A percentile compares a stretch with the other conserved stretches of the same genome.
phyloP scores from a whole-genome alignment of 1,140 invertebrate genomes.

The Semibalanus balanoides region DNA sequence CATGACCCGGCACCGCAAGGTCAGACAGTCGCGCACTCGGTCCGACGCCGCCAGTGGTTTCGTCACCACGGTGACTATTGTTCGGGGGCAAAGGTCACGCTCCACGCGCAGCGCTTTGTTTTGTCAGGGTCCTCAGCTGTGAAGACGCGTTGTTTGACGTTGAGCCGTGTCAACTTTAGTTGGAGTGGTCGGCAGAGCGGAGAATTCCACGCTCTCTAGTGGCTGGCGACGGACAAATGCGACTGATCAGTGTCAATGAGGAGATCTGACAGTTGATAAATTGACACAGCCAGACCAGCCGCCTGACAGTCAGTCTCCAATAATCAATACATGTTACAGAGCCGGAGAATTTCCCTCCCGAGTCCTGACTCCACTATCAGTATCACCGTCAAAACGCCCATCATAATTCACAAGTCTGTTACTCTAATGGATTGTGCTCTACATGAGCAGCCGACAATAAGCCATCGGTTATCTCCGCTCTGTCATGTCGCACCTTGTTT shows the following conservation, averaged over 20 bases:
- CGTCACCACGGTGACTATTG: background rate
- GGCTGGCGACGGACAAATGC: no score
- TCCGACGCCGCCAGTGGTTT: background rate
- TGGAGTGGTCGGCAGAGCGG: background rate
- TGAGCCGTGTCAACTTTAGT: background rate
- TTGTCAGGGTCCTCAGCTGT: background rate
- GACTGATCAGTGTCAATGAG: background rate
- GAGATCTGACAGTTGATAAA: background rate
- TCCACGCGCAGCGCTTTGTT: background rate
- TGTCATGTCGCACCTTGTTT: no score
- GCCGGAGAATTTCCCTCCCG: no score
- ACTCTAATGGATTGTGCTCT: no score
- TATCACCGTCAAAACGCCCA: no score
- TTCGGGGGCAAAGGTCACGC: background rate
- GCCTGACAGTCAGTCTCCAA: no score
- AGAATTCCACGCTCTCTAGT: background rate
- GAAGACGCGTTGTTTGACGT: background rate
- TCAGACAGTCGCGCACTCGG: background rate
- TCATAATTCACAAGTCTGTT: no score
- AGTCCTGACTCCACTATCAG: no score
- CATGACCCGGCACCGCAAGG: background rate
- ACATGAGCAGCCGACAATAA: no score
- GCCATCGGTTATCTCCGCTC: no score
- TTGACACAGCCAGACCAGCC: background rate
- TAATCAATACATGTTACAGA: no score